phyloP scores from a whole-genome alignment of 2,113 vertebrate genomes.

The Tichodroma muraria region DNA sequence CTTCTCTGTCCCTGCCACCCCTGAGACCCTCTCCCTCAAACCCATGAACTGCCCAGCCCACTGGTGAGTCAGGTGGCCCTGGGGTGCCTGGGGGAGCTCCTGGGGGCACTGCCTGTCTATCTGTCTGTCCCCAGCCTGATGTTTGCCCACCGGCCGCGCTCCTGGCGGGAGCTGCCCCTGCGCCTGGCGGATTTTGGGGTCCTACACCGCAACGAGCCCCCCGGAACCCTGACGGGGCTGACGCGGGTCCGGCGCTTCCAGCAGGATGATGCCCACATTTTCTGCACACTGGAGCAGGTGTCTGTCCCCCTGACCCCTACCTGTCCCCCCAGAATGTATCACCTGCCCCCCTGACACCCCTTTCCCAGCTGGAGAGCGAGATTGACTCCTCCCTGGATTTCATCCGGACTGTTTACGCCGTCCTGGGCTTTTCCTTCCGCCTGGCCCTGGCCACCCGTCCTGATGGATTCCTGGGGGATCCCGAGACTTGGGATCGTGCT shows the following conservation, averaged over 20 bases:
- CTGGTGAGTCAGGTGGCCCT: slow-evolving; percentile 70
- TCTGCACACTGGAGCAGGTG: slow-evolving; percentile 87
- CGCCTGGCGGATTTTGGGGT: slow-evolving; percentile 90
- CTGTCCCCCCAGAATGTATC: accelerated
- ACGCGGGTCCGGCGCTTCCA: slow-evolving; percentile 86
- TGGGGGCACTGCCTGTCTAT: neutral
- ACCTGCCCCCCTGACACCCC: neutral
- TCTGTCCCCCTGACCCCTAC: neutral
- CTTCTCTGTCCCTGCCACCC: slow-evolving; percentile 76
- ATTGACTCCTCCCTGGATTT: slow-evolving; percentile 86
- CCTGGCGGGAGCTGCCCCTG: slow-evolving; percentile 89
- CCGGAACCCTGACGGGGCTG: slow-evolving; percentile 80
- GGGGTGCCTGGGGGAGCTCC: neutral
- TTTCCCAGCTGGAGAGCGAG: slow-evolving; percentile 80
- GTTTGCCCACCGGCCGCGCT: slow-evolving; percentile 86
- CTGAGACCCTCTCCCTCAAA: slow-evolving; percentile 83
- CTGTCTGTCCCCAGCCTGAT: slow-evolving; percentile 73
- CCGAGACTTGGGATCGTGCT: slow-evolving; percentile 81
- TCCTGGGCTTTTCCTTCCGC: slow-evolving; percentile 87
- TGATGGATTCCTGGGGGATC: slow-evolving; percentile 78
- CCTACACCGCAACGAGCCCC: slow-evolving; percentile 87
- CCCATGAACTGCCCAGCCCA: slow-evolving; percentile 97
- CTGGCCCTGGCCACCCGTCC: slow-evolving; percentile 87
- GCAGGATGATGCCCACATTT: slow-evolving; percentile 92
- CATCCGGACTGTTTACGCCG: slow-evolving; percentile 76